phyloP scores from a whole-genome alignment of 2,113 vertebrate genomes.

The Myotis yumanensis region DNA sequence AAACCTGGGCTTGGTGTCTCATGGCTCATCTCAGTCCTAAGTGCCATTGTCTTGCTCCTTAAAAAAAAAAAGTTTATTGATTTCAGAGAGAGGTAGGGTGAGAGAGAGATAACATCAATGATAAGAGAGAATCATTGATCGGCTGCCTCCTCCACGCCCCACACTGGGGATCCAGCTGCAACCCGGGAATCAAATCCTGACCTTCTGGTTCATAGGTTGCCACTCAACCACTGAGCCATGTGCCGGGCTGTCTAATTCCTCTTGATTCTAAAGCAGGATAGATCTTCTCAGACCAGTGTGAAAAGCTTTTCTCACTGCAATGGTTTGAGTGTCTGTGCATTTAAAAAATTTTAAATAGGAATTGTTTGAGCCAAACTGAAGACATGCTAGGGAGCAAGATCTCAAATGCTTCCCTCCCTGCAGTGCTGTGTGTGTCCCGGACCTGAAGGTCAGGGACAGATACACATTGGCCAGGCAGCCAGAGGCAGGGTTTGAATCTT shows the following conservation, averaged over 20 bases:
- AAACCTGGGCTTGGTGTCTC: not conserved
- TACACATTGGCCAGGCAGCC: not conserved
- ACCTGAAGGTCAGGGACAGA: not conserved
- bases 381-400: not conserved
- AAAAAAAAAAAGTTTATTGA: too few species aligned
- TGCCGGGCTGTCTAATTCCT: not conserved
- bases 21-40: not conserved
- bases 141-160: too few species aligned
- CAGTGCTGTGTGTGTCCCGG: not conserved
- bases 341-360: not conserved
- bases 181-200: too few species aligned
- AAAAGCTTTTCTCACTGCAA: not conserved
- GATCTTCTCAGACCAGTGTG: not conserved
- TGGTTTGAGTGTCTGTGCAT: not conserved
- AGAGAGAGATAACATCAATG: too few species aligned
- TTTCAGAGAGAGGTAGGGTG: too few species aligned
- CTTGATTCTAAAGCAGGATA: not conserved
- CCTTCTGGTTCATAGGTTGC: too few species aligned
- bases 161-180: too few species aligned
- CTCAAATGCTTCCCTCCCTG: not conserved
- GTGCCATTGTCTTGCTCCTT: not conserved
- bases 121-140: too few species aligned
- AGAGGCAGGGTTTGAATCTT: not conserved
- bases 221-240: too few species aligned
- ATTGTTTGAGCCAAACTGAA: not conserved